Evolutionary conservation across 2,797 vertebrate genomes (phyloP).

Genomic region (Galago senegalensis): DNA sequence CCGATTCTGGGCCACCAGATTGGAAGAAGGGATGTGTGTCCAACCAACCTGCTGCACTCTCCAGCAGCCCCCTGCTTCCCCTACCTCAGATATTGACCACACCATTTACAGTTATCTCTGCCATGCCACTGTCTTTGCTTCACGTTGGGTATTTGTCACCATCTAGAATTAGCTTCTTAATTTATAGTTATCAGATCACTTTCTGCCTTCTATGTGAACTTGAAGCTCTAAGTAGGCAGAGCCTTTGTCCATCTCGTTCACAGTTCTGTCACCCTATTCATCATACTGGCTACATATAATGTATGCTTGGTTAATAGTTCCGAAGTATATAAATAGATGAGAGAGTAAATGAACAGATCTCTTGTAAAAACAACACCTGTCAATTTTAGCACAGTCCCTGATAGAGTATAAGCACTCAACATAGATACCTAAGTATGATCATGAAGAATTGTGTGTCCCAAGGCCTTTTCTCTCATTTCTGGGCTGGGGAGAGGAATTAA

Average conservation of each 20-base stretch:
- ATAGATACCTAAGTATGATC: background rate
- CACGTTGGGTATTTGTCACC: background rate
- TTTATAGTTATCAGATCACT: background rate
- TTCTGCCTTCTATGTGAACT: background rate
- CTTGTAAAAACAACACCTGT: slow-evolving; percentile 7
- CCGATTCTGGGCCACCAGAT: background rate
- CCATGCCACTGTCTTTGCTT: background rate
- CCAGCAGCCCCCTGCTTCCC: background rate
- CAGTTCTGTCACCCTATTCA: background rate
- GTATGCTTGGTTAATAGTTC: background rate
- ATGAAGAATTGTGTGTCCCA: background rate
- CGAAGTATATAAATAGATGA: background rate
- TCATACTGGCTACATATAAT: background rate
- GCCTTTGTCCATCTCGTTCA: background rate
- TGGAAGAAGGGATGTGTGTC: background rate
- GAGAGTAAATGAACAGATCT: background rate
- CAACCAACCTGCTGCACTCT: background rate
- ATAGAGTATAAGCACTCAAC: background rate
- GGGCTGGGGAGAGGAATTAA: background rate
- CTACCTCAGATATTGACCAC: background rate
- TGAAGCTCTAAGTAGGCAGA: background rate
- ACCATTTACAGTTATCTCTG: background rate
- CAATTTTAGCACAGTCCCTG: background rate
- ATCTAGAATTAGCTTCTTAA: background rate
- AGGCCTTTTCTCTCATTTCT: background rate